Conservation (phyloP, 1,140 invertebrate species). For the Rhopalosiphum padi region DNA sequence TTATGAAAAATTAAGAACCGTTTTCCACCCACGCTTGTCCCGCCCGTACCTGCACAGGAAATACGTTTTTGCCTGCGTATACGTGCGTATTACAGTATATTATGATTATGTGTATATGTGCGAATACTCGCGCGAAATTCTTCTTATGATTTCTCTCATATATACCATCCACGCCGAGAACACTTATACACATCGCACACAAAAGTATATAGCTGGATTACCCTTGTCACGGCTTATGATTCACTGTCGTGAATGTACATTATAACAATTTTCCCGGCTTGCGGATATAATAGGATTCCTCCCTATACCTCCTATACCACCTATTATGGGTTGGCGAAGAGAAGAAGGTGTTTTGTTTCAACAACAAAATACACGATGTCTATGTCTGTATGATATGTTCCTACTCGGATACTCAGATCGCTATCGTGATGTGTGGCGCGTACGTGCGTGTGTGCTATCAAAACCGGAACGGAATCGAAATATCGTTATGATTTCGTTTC, state of each 20-base stretch:
- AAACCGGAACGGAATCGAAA: constrained; percentile 45
- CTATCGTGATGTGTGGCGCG: neutral
- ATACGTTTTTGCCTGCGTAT: neutral
- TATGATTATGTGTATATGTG: neutral
- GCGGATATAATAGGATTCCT: neutral
- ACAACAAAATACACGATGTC: neutral
- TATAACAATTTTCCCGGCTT: neutral
- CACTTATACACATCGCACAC: neutral
- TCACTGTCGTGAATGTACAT: neutral
- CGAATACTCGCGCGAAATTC: neutral
- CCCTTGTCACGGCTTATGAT: neutral
- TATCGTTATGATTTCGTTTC: constrained; percentile 21
- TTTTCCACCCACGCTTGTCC: neutral
- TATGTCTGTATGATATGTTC: neutral
- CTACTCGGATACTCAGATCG: neutral
- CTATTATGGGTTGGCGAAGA: too few relatives aligned
- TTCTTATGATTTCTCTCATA: neutral
- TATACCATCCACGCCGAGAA: neutral
- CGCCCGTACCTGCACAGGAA: neutral
- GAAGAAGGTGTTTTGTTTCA: neutral
- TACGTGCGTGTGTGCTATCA: neutral
- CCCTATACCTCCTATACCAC: too few relatives aligned
- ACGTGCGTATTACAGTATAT: neutral
- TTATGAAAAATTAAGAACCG: neutral
- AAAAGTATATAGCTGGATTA: neutral